Evolutionary conservation across 2,797 vertebrate genomes (phyloP).

Genomic region (Schizopygopsis pylzovi): DNA sequence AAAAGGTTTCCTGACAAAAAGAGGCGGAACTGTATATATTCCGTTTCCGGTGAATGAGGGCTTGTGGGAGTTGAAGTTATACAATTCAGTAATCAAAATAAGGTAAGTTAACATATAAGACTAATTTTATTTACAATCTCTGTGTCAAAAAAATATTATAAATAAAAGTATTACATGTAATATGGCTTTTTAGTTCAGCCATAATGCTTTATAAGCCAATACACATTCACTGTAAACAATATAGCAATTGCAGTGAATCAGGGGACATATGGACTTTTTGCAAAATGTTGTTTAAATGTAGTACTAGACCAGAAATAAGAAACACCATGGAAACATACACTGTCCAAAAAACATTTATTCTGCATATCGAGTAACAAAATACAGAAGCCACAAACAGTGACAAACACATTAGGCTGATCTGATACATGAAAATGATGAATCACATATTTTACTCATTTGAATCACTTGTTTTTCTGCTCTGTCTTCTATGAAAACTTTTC

Average conservation of each 20-base stretch:
- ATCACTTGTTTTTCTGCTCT: slow-evolving; percentile 13
- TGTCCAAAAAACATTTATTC: slow-evolving; percentile 52
- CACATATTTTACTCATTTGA: not conserved
- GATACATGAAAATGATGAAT: slow-evolving; percentile 12
- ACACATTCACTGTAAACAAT: not conserved
- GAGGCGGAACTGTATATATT: not conserved
- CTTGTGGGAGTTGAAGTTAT: slow-evolving; percentile 8
- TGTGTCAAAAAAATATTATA: not conserved
- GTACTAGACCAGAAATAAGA: not conserved
- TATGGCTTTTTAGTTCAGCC: not conserved
- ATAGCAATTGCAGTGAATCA: not conserved
- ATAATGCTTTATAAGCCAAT: not conserved
- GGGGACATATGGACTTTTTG: not conserved
- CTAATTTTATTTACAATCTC: not conserved
- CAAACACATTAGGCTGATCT: slow-evolving; percentile 32
- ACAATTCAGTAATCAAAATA: not conserved
- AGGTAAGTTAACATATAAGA: not conserved
- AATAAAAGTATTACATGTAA: not conserved
- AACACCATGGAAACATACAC: not conserved
- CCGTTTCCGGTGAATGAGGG: slow-evolving; percentile 1
- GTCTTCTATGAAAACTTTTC: slow-evolving; percentile 33
- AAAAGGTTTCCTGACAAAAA: not conserved
- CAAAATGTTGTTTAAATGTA: not conserved
- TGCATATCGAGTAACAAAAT: slow-evolving; percentile 58
- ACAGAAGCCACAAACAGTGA: slow-evolving; percentile 56